Conservation (phyloP, 2,888 invertebrate genomes). For the Sthenelais limicola region DNA sequence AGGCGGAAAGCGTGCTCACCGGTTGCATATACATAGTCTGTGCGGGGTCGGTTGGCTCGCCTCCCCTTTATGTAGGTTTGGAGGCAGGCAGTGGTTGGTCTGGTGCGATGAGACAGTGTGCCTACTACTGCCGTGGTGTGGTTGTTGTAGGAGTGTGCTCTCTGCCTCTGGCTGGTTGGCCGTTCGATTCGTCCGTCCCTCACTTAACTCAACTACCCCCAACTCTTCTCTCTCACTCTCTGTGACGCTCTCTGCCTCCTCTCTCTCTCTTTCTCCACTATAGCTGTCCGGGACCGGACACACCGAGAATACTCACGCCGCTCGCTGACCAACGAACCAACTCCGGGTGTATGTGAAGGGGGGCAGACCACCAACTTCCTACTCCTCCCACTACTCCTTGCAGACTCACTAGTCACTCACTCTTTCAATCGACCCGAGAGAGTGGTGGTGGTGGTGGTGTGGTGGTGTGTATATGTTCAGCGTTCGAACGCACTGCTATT, state of each 20-base stretch:
- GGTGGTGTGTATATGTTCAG: neutral
- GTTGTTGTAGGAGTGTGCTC: neutral
- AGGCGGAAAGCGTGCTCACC: conserved; percentile 8
- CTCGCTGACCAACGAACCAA: too few relatives aligned
- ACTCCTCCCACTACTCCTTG: too few relatives aligned
- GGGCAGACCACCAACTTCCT: neutral
- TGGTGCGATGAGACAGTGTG: too few relatives aligned
- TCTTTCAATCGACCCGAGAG: conserved; percentile 15
- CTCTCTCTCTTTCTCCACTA: neutral
- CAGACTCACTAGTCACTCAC: too few relatives aligned
- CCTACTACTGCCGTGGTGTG: too few relatives aligned
- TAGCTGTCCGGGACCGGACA: too few relatives aligned
- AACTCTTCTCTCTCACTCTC: neutral
- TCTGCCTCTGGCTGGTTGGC: neutral
- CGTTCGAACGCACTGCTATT: conserved; percentile 13
- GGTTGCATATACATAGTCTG: conserved; percentile 38
- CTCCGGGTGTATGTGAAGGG: neutral
- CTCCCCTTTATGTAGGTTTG: neutral
- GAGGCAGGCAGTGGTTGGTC: neutral
- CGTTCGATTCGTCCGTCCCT: neutral
- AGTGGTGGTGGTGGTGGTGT: neutral
- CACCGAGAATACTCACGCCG: too few relatives aligned
- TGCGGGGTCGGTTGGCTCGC: neutral
- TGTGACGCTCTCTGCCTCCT: neutral
- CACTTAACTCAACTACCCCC: neutral